Evolutionary conservation across 2,113 vertebrate species (phyloP), one percentile per base, ranked within the genome.

Genomic region (Eudyptes chrysolophus): DNA sequence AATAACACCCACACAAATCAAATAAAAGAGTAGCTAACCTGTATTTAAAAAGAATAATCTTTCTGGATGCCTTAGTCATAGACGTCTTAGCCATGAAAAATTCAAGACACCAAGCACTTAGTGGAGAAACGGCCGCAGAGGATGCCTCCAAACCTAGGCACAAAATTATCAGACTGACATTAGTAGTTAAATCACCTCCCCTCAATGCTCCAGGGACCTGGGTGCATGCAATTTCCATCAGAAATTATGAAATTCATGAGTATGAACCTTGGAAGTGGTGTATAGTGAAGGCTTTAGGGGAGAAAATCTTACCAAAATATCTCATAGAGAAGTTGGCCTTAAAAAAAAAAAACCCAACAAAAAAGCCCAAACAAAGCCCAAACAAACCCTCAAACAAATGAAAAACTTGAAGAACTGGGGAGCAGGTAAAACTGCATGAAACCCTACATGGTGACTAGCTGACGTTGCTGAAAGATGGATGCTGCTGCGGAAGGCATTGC

Each of bases 31-130:
- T 60, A 87, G 44, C 94, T 97, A 97, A 96, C 89, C 72, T 97
- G 80, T 95, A 94, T 94, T 97, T 97, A 97, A 97, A 84, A 78
- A 96, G 72, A 82, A 95, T 93, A 93, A 75, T 95, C 81, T 96
- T 93, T 91, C 92, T 95, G 52, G 66, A 22, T 89, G 58, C 90
- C 66, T 90, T 86, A 93, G 76, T 96, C 89, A 92, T 72, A 89
- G 72, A 79, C 77, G 60, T 83, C 84, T 90, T 78, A 89, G 66
- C 76, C 90, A 91, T 89, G 80, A 96, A 96, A 98, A 92, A 97
- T 60, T 36, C 86, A 96, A 94, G 69, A 93, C 94, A 69, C 48
- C 64, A 72, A 89, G 36, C 70, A 87, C 91, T 97, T 87, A 83
- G 51, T 62, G 46, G 61, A 80, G 82, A 89, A 86, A 44, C 0